These are phyloP conservation scores for Cyphomyrmex costatus DNA, from an alignment of 1,140 invertebrate species.

Conservation along the genomic window DNA sequence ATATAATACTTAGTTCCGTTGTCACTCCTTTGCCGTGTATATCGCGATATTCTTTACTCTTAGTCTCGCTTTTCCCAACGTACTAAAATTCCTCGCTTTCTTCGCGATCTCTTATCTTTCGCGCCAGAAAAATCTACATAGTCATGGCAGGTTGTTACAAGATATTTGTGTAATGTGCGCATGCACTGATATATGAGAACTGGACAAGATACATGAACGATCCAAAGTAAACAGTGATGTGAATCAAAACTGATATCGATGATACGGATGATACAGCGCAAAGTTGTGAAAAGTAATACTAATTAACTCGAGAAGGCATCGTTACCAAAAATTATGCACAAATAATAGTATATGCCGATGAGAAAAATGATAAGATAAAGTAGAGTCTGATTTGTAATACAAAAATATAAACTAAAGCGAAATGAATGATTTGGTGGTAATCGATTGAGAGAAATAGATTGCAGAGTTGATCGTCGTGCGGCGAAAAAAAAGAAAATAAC, in stretches of 20 bases:
- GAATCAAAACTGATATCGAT: neutral
- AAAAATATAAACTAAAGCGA: neutral
- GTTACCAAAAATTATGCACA: neutral
- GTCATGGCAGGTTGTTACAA: constrained; percentile 20
- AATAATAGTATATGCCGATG: neutral
- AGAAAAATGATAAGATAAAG: neutral
- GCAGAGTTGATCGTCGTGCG: constrained; percentile 39
- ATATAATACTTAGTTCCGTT: constrained; percentile 65
- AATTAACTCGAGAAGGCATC: neutral
- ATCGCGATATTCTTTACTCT: constrained; percentile 40
- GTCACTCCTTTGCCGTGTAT: constrained; percentile 8
- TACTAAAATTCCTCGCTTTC: constrained; percentile 16
- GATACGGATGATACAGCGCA: neutral
- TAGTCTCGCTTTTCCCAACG: constrained; percentile 15
- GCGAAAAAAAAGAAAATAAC: constrained; percentile 65
- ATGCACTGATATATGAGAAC: constrained; percentile 32
- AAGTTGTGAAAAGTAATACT: neutral
- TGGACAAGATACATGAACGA: constrained; percentile 20
- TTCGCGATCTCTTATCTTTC: constrained; percentile 37
- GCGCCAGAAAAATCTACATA: constrained; percentile 8
- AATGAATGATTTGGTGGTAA: neutral
- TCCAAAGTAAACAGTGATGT: neutral
- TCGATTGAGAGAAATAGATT: constrained; percentile 70
- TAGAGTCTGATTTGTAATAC: neutral
- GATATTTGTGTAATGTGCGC: constrained; percentile 63